These are phyloP conservation scores for Dromococcyx pavoninus DNA, from an alignment of 2,797 vertebrate genomes.

Conservation along the genomic window DNA sequence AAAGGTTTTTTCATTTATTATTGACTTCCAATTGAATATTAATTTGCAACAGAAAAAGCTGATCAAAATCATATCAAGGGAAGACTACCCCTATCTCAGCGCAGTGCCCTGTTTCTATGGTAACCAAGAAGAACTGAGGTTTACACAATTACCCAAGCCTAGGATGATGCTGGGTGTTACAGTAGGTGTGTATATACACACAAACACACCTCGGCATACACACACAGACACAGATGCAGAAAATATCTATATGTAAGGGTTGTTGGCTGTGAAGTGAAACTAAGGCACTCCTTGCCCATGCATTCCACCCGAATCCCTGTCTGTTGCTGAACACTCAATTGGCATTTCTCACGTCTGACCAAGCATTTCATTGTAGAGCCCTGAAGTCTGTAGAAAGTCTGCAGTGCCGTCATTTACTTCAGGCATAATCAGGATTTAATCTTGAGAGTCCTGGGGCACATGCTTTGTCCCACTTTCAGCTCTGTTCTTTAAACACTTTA, in stretches of 20 bases:
- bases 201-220: not conserved
- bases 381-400: not conserved
- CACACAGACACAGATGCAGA: not conserved
- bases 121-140: constrained; percentile 10
- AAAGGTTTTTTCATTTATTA: constrained; percentile 40
- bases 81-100: not conserved
- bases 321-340: not conserved
- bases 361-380: not conserved
- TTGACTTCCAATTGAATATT: constrained; percentile 54
- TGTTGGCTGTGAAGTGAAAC: not conserved
- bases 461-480: not conserved
- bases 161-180: not conserved
- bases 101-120: constrained; percentile 44
- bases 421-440: not conserved
- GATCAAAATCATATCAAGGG: constrained; percentile 41
- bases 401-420: not conserved
- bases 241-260: rapidly evolving
- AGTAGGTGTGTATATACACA: not conserved
- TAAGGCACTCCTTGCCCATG: not conserved
- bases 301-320: not conserved
- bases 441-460: rapidly evolving
- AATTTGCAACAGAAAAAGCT: constrained; percentile 50
- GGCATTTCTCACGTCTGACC: not conserved
- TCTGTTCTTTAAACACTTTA: not conserved
- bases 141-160: not conserved